Percentiles rank a stretch among this genome's conserved stretches.
Evolutionary conservation across 2,113 vertebrate species (phyloP).

Genomic region (Pseudonaja textilis): DNA sequence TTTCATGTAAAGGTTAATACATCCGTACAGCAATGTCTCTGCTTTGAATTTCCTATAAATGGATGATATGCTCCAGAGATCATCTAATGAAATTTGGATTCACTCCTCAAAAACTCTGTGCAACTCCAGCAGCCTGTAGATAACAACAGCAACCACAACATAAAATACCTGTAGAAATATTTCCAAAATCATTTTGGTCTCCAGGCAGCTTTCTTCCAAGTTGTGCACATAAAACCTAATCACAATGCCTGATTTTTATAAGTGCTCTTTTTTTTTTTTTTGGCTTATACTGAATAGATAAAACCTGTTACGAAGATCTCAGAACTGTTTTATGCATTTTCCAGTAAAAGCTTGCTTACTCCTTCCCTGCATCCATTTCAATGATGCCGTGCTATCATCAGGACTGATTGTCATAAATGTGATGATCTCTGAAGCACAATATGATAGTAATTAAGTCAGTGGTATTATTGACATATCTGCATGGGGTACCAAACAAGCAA

Average conservation of each 20-base stretch:
- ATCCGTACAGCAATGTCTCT: not conserved
- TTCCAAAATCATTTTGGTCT: slow-evolving; percentile 12
- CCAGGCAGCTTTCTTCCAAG: not conserved
- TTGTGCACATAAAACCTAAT: slow-evolving; percentile 1
- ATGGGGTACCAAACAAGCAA: not conserved
- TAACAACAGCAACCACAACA: not conserved
- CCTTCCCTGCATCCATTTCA: not conserved
- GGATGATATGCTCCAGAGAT: not conserved
- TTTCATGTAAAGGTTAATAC: not conserved
- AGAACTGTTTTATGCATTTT: not conserved
- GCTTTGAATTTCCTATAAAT: not conserved
- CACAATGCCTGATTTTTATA: not conserved
- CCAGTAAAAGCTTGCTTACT: not conserved
- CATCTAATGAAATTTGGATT: slow-evolving; percentile 1
- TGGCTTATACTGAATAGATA: not conserved
- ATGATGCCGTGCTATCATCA: not conserved
- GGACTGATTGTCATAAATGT: not conserved
- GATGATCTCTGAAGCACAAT: not conserved
- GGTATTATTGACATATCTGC: not conserved
- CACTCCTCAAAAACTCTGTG: not conserved
- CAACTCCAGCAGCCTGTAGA: not conserved
- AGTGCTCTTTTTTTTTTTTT: not conserved
- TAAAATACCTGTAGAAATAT: not conserved
- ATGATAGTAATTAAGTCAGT: not conserved
- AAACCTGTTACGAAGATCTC: not conserved